Conservation (phyloP, 2,113 vertebrate species). For the Archocentrus centrarchus region DNA sequence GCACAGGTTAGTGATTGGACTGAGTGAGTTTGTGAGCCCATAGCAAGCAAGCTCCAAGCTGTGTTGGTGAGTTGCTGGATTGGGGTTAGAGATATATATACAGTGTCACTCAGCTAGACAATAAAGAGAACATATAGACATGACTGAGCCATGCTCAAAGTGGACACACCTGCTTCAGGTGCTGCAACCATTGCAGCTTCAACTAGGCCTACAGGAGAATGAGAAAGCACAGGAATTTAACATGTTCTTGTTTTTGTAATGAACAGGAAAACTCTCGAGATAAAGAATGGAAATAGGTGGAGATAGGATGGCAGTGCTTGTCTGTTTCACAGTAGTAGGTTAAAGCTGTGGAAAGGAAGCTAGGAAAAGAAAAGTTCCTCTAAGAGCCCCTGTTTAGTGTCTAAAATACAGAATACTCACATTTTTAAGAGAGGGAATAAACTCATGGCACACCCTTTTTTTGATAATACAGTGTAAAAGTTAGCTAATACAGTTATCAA, state of each 20-base stretch:
- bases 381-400: slow-evolving; percentile 15
- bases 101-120: slow-evolving; percentile 77
- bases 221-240: slow-evolving; percentile 89
- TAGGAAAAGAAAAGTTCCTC: slow-evolving; percentile 32
- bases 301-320: slow-evolving; percentile 24
- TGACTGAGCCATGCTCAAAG: slow-evolving; percentile 90
- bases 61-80: slow-evolving; percentile 77
- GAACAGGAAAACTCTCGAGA: slow-evolving; percentile 55
- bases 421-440: slow-evolving; percentile 28
- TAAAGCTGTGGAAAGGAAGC: slow-evolving; percentile 37
- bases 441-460: slow-evolving; percentile 46
- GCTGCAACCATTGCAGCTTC: slow-evolving; percentile 98
- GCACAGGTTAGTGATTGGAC: slow-evolving; percentile 78
- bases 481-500: slow-evolving; percentile 3
- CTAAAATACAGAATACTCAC: slow-evolving; percentile 49
- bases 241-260: slow-evolving; percentile 82
- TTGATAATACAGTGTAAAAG: slow-evolving; percentile 38
- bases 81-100: slow-evolving; percentile 70
- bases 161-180: slow-evolving; percentile 98
- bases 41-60: slow-evolving; percentile 86
- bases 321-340: slow-evolving; percentile 35
- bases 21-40: slow-evolving; percentile 74
- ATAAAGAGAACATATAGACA: slow-evolving; percentile 51
- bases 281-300: slow-evolving; percentile 43
- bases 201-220: slow-evolving; percentile 94